phyloP scores from a whole-genome alignment of 2,113 vertebrate species.

The Oryzias melastigma region DNA sequence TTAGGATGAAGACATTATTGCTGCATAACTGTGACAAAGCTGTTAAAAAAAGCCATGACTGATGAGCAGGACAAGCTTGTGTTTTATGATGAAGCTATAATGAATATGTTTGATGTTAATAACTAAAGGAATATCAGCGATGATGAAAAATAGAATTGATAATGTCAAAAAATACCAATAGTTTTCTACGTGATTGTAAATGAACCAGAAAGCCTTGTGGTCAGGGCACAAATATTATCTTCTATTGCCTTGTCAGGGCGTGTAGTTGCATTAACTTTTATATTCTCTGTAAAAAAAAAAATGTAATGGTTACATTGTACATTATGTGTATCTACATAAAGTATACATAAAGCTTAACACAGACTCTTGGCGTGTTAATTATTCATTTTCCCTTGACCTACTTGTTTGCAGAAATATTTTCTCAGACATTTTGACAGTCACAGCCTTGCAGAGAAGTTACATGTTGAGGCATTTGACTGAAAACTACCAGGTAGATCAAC shows the following conservation, averaged over 20 bases:
- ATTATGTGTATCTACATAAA: slow-evolving; percentile 74
- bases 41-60: slow-evolving; percentile 58
- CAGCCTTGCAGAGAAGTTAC: background rate
- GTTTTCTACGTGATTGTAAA: slow-evolving; percentile 80
- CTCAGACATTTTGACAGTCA: slow-evolving; percentile 1
- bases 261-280: slow-evolving; percentile 72
- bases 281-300: slow-evolving; percentile 72
- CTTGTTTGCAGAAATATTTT: slow-evolving; percentile 44
- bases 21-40: slow-evolving; percentile 47
- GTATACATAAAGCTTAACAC: slow-evolving; percentile 60
- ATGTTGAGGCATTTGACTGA: background rate
- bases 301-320: slow-evolving; percentile 70
- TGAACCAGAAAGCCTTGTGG: slow-evolving; percentile 61
- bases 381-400: slow-evolving; percentile 54
- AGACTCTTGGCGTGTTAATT: slow-evolving; percentile 43
- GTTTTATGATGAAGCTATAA: slow-evolving; percentile 39
- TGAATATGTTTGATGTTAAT: slow-evolving; percentile 35
- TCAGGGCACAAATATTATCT: slow-evolving; percentile 65
- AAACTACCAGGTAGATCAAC: background rate
- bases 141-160: slow-evolving; percentile 42
- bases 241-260: slow-evolving; percentile 62
- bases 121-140: slow-evolving; percentile 36
- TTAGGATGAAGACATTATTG: slow-evolving; percentile 29
- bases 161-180: slow-evolving; percentile 64
- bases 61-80: slow-evolving; percentile 31